These are phyloP conservation scores for Notodonta ziczac DNA, from an alignment of 2,888 invertebrate species.

Conservation along the genomic window DNA sequence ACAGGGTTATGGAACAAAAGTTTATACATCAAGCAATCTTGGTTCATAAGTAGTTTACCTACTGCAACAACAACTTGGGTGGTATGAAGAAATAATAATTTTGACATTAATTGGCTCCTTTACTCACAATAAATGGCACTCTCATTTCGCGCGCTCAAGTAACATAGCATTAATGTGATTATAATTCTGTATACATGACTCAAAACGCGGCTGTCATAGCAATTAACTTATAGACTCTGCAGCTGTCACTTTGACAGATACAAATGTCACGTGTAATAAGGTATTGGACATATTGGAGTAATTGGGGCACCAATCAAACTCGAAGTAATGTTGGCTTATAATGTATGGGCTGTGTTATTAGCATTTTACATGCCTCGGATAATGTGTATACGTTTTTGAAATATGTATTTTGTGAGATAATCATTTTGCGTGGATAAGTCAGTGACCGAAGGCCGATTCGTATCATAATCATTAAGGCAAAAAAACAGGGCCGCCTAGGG, in stretches of 20 bases:
- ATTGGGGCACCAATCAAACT: conserved; percentile 61
- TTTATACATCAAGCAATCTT: too few relatives aligned
- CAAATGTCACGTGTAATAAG: conserved; percentile 49
- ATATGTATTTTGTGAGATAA: background rate
- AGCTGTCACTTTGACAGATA: conserved; percentile 52
- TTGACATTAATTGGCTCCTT: background rate
- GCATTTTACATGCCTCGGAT: conserved; percentile 38
- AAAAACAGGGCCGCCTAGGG: too few relatives aligned
- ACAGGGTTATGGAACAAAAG: too few relatives aligned
- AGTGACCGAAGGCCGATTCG: background rate
- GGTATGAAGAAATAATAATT: conserved; percentile 1
- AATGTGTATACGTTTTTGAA: conserved; percentile 9
- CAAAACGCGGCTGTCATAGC: conserved; percentile 13
- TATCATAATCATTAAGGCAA: background rate
- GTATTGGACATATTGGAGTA: conserved; percentile 39
- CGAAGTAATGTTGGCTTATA: conserved; percentile 66
- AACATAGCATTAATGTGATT: conserved; percentile 27
- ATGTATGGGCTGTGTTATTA: conserved; percentile 55
- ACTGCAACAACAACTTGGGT: background rate
- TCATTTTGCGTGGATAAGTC: background rate
- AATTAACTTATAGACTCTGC: conserved; percentile 29
- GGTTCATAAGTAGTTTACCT: too few relatives aligned
- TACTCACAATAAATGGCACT: background rate
- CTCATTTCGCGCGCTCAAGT: conserved; percentile 23
- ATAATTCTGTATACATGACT: conserved; percentile 27